These are phyloP conservation scores for Percopsis transmontana DNA, from an alignment of 2,113 vertebrate species.

Conservation along the genomic window DNA sequence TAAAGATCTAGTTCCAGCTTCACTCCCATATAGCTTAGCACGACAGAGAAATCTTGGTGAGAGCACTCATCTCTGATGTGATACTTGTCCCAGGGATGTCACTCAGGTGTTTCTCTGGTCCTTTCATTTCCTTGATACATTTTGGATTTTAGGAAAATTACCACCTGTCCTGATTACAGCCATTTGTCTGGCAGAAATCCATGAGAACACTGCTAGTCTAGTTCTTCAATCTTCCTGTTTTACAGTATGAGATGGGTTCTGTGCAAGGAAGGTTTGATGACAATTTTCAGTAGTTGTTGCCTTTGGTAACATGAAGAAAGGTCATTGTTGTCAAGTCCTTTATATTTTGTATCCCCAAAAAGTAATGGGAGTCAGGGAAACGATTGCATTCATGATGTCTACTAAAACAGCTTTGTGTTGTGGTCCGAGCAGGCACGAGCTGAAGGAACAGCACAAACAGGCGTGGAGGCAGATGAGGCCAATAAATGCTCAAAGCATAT, in stretches of 20 bases:
- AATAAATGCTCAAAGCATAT: too few species aligned
- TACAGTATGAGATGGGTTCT: conserved; percentile 11
- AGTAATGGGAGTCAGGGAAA: background rate
- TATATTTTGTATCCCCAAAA: too few species aligned
- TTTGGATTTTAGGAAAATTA: conserved; percentile 55
- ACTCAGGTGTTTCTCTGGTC: conserved; percentile 48
- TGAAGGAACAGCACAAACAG: too few species aligned
- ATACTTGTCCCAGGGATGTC: conserved; percentile 39
- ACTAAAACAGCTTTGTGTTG: too few species aligned
- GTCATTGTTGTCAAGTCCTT: too few species aligned
- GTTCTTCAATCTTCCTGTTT: conserved; percentile 19
- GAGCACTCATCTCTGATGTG: conserved; percentile 56
- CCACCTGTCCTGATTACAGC: conserved; percentile 12
- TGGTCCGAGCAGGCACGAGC: too few species aligned
- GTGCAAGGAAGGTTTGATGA: conserved; percentile 9
- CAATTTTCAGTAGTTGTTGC: conserved; percentile 32
- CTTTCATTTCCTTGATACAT: conserved; percentile 57
- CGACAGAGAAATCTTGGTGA: conserved; percentile 27
- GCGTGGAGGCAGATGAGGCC: too few species aligned
- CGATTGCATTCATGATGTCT: too few species aligned
- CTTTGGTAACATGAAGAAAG: conserved; percentile 14
- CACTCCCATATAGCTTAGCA: conserved; percentile 29
- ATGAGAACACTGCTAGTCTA: background rate
- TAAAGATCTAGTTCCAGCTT: conserved; percentile 32
- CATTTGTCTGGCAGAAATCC: conserved; percentile 35